Evolutionary conservation across 2,888 invertebrate genomes (phyloP).

Genomic region (Machimus atricapillus): DNA sequence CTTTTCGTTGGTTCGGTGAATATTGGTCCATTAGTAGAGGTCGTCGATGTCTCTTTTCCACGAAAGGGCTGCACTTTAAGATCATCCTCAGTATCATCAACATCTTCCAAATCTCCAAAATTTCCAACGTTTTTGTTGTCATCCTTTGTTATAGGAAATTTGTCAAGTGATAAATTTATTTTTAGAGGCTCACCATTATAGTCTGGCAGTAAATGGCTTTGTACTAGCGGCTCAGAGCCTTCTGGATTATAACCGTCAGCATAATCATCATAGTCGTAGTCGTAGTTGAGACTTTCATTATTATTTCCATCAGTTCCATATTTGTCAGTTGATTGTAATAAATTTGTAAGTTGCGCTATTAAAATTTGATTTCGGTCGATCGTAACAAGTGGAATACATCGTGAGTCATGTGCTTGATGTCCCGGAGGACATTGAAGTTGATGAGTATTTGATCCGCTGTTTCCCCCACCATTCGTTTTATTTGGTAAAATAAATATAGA

Average conservation of each 20-base stretch:
- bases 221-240: constrained; percentile 38
- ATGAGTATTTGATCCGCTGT: background rate
- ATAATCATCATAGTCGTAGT: constrained; percentile 55
- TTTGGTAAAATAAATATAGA: constrained; percentile 61
- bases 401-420: constrained; percentile 55
- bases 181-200: constrained; percentile 56
- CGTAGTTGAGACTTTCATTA: constrained; percentile 48
- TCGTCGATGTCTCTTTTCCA: constrained; percentile 32
- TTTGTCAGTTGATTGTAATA: constrained; percentile 49
- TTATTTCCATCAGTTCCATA: constrained; percentile 30
- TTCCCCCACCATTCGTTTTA: constrained; percentile 17
- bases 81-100: background rate
- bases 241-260: constrained; percentile 48
- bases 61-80: constrained; percentile 43
- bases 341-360: constrained; percentile 51
- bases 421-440: constrained; percentile 56
- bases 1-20: background rate
- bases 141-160: constrained; percentile 53
- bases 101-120: constrained; percentile 32
- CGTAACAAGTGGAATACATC: constrained; percentile 58
- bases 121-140: constrained; percentile 24
- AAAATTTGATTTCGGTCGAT: constrained; percentile 52
- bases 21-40: constrained; percentile 16
- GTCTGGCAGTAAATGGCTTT: constrained; percentile 18
- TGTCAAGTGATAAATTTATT: constrained; percentile 59